Percentiles rank a stretch among this genome's conserved stretches.
Evolutionary conservation across 2,888 invertebrate genomes (phyloP).

Genomic region (Eupeodes luniger): DNA sequence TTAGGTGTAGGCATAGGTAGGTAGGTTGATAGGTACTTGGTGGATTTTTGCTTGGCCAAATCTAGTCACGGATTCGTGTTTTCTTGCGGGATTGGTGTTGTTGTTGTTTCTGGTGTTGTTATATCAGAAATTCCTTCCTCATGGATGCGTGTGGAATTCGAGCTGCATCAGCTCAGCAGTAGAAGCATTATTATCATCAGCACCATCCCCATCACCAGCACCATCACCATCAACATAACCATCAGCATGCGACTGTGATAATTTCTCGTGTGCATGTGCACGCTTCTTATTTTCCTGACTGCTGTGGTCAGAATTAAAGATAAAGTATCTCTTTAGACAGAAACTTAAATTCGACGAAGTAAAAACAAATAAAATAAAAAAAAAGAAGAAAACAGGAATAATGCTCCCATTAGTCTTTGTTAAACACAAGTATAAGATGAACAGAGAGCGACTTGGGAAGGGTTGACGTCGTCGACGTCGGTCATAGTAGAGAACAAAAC

Average conservation of each 20-base stretch:
- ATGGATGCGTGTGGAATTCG: conserved; percentile 68
- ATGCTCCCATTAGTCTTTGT: conserved; percentile 68
- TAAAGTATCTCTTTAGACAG: conserved; percentile 40
- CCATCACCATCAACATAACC: background rate
- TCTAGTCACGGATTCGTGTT: conserved; percentile 50
- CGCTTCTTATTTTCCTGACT: conserved; percentile 26
- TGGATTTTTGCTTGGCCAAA: conserved; percentile 44
- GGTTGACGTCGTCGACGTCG: conserved; percentile 25
- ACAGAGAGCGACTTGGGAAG: conserved; percentile 37
- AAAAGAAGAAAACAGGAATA: conserved; percentile 51
- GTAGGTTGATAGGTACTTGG: background rate
- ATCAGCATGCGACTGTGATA: conserved; percentile 36
- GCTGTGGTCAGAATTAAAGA: conserved; percentile 59
- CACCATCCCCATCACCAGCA: background rate
- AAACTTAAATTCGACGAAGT: background rate
- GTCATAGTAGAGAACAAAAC: background rate
- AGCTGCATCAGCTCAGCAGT: conserved; percentile 6
- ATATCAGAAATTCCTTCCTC: conserved; percentile 53
- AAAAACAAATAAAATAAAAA: background rate
- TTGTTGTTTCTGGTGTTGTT: conserved; percentile 27
- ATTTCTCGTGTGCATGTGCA: conserved; percentile 46
- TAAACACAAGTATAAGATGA: conserved; percentile 62
- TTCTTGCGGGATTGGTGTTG: conserved; percentile 23
- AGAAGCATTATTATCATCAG: too few species aligned
- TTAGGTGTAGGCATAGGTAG: too few species aligned